phyloP scores from a whole-genome alignment of 2,797 vertebrate genomes.

The Cynodonichthys magdalenae region DNA sequence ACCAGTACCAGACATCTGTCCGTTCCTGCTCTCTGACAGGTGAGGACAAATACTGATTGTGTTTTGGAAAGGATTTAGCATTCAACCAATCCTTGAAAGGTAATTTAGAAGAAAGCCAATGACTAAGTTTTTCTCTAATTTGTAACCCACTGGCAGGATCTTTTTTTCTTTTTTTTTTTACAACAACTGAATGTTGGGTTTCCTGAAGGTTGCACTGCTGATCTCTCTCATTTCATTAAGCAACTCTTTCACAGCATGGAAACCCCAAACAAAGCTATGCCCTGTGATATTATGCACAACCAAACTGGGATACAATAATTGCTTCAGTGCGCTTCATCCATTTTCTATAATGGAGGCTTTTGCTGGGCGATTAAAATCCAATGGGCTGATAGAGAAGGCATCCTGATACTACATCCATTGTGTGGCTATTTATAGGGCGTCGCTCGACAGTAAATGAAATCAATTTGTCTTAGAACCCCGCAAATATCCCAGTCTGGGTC shows the following conservation, averaged over 20 bases:
- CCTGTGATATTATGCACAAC: constrained; percentile 61
- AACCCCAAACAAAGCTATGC: constrained; percentile 40
- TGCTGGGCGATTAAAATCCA: constrained; percentile 78
- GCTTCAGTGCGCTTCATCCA: constrained; percentile 71
- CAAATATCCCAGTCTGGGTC: constrained; percentile 43
- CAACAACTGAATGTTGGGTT: constrained; percentile 6
- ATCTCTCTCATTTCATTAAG: constrained; percentile 49
- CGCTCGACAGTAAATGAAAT: constrained; percentile 56
- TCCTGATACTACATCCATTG: constrained; percentile 52
- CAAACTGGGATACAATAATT: constrained; percentile 68
- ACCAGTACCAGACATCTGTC: constrained; percentile 94
- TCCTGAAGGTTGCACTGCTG: neutral
- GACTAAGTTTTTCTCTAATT: neutral
- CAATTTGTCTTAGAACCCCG: constrained; percentile 59
- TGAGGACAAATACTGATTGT: constrained; percentile 48
- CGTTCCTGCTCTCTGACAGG: constrained; percentile 96
- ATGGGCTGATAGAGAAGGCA: constrained; percentile 63
- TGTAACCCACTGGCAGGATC: neutral
- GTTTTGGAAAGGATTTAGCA: neutral
- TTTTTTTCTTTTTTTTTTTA: neutral
- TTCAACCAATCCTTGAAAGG: too few species aligned
- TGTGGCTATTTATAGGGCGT: constrained; percentile 63
- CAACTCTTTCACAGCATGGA: constrained; percentile 35
- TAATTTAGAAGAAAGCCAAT: too few species aligned
- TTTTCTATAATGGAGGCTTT: constrained; percentile 79